A percentile compares a stretch with the other conserved stretches of the same genome.
Evolutionary conservation across 2,888 invertebrate genomes (phyloP).

Genomic region (Psylliodes chrysocephalus): DNA sequence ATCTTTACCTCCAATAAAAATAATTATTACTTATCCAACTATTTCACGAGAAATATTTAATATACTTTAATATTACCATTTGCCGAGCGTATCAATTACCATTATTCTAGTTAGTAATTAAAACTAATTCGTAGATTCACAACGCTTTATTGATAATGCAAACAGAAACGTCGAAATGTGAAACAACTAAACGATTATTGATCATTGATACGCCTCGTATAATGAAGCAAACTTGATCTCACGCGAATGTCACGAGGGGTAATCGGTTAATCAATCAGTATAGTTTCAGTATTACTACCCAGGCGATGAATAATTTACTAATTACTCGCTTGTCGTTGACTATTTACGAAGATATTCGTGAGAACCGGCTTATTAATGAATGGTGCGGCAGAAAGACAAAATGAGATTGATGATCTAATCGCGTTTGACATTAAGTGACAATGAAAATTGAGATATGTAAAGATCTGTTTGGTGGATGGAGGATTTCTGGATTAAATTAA

Average conservation of each 20-base stretch:
- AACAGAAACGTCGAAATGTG: not conserved
- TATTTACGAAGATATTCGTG: conserved; percentile 11
- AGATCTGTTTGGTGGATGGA: no score
- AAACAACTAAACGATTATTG: conserved; percentile 6
- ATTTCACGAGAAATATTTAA: no score
- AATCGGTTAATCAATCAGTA: conserved; percentile 30
- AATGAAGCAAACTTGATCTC: conserved; percentile 22
- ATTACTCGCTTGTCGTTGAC: conserved; percentile 22
- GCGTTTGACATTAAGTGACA: not conserved
- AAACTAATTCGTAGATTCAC: no score
- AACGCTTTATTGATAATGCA: no score
- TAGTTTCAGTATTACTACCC: conserved; percentile 10
- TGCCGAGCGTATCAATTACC: not conserved
- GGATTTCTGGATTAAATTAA: no score
- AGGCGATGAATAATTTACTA: conserved; percentile 20
- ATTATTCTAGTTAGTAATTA: no score
- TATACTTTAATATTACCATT: no score
- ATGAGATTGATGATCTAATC: conserved; percentile 3
- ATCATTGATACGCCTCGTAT: conserved; percentile 14
- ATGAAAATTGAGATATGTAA: not conserved
- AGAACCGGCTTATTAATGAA: conserved; percentile 14
- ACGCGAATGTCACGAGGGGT: conserved; percentile 19
- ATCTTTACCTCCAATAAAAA: no score
- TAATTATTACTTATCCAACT: no score
- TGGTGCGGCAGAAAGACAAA: not conserved